Evolutionary conservation across 2,113 vertebrate genomes (phyloP).

Genomic region (Tetrax tetrax): DNA sequence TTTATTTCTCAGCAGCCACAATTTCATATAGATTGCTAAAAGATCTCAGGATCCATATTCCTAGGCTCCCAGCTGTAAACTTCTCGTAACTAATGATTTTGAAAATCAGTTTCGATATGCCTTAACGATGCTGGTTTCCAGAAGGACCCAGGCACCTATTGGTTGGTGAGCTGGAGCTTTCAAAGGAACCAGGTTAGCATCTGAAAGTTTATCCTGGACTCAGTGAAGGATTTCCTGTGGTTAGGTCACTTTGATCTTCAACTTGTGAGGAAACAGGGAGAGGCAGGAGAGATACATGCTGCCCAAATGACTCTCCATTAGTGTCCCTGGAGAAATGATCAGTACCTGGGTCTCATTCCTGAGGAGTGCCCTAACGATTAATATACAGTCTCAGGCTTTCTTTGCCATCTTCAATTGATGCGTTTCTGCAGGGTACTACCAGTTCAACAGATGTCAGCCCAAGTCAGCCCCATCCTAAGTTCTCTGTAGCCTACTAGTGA

Average conservation of each 20-base stretch:
- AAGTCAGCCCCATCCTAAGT: not conserved
- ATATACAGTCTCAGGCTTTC: not conserved
- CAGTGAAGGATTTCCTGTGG: not conserved
- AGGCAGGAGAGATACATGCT: not conserved
- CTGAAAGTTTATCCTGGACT: not conserved
- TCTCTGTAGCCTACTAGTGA: not conserved
- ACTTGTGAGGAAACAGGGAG: not conserved
- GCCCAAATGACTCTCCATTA: not conserved
- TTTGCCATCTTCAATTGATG: not conserved
- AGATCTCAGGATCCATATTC: not conserved
- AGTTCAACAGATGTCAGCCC: not conserved
- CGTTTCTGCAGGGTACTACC: not conserved
- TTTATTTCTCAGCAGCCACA: not conserved
- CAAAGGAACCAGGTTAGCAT: not conserved
- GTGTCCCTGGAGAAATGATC: not conserved
- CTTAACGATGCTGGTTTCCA: not conserved
- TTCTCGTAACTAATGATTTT: not conserved
- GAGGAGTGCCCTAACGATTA: not conserved
- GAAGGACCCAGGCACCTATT: not conserved
- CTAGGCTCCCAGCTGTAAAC: not conserved
- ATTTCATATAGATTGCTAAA: not conserved
- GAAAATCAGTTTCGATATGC: not conserved
- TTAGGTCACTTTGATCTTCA: not conserved
- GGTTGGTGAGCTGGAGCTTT: not conserved
- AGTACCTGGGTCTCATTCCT: not conserved